Evolutionary conservation across 1,140 invertebrate species (phyloP).

Genomic region (Lepidotrigona ventralis): DNA sequence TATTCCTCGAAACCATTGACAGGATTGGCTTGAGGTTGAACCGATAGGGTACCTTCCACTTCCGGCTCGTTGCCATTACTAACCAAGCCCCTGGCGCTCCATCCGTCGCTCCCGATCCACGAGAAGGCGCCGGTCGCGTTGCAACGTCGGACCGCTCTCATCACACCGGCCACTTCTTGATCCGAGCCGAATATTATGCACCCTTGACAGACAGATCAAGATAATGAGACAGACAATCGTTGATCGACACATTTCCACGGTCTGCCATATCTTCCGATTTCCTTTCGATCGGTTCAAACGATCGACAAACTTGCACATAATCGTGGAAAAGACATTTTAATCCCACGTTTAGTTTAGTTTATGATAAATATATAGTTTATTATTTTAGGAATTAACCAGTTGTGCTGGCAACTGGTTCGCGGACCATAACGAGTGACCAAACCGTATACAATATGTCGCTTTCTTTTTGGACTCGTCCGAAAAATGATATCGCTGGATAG

Average conservation of each 20-base stretch:
- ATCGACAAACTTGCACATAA: too few relatives aligned
- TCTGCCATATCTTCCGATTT: too few relatives aligned
- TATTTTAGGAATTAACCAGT: too few relatives aligned
- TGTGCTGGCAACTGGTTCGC: too few relatives aligned
- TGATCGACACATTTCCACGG: neutral
- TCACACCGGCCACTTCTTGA: constrained; percentile 96
- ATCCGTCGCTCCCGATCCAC: constrained; percentile 97
- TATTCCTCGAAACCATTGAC: constrained; percentile 94
- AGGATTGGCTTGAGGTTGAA: constrained; percentile 94
- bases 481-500: too few relatives aligned
- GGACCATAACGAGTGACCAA: too few relatives aligned
- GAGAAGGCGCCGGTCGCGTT: constrained; percentile 95
- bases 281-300: too few relatives aligned
- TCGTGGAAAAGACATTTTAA: too few relatives aligned
- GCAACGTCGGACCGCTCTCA: constrained; percentile 91
- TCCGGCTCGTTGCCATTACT: constrained; percentile 92
- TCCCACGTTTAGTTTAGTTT: too few relatives aligned
- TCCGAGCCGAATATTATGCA: constrained; percentile 98
- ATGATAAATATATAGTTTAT: too few relatives aligned
- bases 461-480: too few relatives aligned
- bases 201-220: constrained; percentile 81
- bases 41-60: constrained; percentile 94
- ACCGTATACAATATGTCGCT: too few relatives aligned
- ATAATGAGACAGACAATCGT: neutral
- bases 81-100: constrained; percentile 92